These are phyloP conservation scores for Tenualosa thibaudeaui DNA, from an alignment of 2,797 vertebrate genomes.

Conservation along the genomic window DNA sequence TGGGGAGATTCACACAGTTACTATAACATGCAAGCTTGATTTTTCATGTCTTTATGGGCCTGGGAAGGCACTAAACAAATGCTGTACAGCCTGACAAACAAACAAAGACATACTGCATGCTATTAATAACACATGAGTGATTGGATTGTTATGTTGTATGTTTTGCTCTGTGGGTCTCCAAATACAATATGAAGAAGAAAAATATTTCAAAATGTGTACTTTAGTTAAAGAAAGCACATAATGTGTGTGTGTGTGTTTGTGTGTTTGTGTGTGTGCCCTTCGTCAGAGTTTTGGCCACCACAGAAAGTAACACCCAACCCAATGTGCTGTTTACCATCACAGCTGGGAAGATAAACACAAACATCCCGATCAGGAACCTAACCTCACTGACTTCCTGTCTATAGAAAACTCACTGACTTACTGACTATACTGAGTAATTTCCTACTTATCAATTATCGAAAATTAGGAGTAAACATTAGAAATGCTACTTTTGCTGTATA, in stretches of 20 bases:
- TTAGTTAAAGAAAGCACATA: background rate
- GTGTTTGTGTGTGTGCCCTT: background rate
- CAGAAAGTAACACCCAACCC: conserved; percentile 2
- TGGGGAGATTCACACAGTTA: background rate
- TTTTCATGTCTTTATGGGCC: background rate
- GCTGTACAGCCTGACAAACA: background rate
- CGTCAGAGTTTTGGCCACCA: background rate
- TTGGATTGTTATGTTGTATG: background rate
- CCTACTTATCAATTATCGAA: background rate
- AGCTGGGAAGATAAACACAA: background rate
- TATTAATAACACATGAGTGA: background rate
- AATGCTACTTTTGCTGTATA: too few species aligned
- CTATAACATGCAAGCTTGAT: background rate
- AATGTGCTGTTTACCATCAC: background rate
- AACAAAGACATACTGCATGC: background rate
- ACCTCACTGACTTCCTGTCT: too few species aligned
- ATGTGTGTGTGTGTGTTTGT: background rate
- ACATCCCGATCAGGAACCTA: background rate
- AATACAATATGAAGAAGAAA: background rate
- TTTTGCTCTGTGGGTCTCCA: background rate
- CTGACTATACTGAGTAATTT: background rate
- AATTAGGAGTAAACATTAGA: background rate
- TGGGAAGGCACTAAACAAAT: background rate
- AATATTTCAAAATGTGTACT: background rate
- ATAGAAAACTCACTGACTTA: background rate